Evolutionary conservation across 2,797 vertebrate genomes (phyloP).

Genomic region (Pterois miles): DNA sequence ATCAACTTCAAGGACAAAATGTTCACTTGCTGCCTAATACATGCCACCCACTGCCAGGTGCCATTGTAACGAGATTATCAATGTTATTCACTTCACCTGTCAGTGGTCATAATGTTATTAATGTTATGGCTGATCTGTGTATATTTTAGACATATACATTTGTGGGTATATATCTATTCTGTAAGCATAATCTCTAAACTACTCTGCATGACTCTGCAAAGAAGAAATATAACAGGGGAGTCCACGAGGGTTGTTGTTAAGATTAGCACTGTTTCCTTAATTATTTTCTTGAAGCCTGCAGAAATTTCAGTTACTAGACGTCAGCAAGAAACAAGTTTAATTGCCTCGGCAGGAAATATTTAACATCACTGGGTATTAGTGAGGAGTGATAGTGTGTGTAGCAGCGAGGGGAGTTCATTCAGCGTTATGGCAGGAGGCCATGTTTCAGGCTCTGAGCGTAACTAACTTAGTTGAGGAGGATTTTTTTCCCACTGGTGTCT

Average conservation of each 20-base stretch:
- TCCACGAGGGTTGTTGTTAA: conserved; percentile 11
- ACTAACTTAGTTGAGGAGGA: not conserved
- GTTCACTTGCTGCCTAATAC: too few relatives aligned
- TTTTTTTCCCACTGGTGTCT: not conserved
- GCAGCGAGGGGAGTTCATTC: not conserved
- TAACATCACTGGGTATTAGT: conserved; percentile 51
- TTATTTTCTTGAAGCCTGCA: conserved; percentile 45
- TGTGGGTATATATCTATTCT: not conserved
- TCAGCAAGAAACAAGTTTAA: conserved; percentile 58
- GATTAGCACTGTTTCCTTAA: conserved; percentile 34
- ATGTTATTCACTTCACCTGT: too few relatives aligned
- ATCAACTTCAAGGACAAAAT: too few relatives aligned
- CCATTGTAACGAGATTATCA: too few relatives aligned
- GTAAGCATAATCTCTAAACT: not conserved
- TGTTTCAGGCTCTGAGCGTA: conserved; percentile 3
- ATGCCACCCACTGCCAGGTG: too few relatives aligned
- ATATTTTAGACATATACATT: too few relatives aligned
- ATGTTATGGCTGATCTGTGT: too few relatives aligned
- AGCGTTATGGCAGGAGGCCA: not conserved
- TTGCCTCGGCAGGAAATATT: conserved; percentile 57
- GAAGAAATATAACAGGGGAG: conserved; percentile 19
- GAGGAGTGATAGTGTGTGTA: conserved; percentile 11
- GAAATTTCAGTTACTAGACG: conserved; percentile 58
- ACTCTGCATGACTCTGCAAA: not conserved
- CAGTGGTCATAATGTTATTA: too few relatives aligned